phyloP scores from a whole-genome alignment of 2,888 invertebrate genomes.

The Megamerina dolium region DNA sequence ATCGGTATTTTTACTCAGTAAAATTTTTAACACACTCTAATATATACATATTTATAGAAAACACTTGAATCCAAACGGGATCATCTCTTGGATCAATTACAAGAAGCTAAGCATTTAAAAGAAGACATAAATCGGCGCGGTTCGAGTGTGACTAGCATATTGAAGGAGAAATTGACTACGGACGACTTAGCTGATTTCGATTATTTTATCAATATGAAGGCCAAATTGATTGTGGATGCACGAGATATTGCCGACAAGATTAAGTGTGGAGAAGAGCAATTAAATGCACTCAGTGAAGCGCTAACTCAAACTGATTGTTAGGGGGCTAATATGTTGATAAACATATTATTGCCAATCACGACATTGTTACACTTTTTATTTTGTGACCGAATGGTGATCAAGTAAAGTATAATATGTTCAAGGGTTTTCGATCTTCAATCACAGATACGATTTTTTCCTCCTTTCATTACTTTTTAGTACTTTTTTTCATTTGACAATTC shows the following conservation, averaged over 20 bases:
- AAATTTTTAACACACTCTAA: too few relatives aligned
- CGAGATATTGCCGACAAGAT: slow-evolving; percentile 79
- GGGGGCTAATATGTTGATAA: slow-evolving; percentile 2
- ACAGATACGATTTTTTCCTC: too few relatives aligned
- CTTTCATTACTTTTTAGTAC: too few relatives aligned
- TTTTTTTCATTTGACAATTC: too few relatives aligned
- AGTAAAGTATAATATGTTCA: too few relatives aligned
- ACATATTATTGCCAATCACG: too few relatives aligned
- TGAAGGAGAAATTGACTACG: slow-evolving; percentile 64
- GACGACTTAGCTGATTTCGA: slow-evolving; percentile 75
- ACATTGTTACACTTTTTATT: too few relatives aligned
- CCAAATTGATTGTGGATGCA: slow-evolving; percentile 74
- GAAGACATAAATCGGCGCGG: slow-evolving; percentile 74
- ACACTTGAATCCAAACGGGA: slow-evolving; percentile 68
- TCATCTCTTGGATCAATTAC: slow-evolving; percentile 69
- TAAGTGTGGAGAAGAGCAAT: slow-evolving; percentile 73
- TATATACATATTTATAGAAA: slow-evolving; percentile 50
- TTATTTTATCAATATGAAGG: slow-evolving; percentile 81
- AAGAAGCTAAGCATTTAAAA: slow-evolving; percentile 76
- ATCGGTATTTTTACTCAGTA: too few relatives aligned
- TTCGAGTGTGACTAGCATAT: slow-evolving; percentile 61
- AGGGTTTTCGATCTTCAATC: too few relatives aligned
- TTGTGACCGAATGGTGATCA: too few relatives aligned
- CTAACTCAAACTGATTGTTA: slow-evolving; percentile 49
- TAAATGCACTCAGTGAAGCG: slow-evolving; percentile 57